Base-by-base conservation (phyloP, 2,797 vertebrate genomes). In the Gallinago solitaria region DNA sequence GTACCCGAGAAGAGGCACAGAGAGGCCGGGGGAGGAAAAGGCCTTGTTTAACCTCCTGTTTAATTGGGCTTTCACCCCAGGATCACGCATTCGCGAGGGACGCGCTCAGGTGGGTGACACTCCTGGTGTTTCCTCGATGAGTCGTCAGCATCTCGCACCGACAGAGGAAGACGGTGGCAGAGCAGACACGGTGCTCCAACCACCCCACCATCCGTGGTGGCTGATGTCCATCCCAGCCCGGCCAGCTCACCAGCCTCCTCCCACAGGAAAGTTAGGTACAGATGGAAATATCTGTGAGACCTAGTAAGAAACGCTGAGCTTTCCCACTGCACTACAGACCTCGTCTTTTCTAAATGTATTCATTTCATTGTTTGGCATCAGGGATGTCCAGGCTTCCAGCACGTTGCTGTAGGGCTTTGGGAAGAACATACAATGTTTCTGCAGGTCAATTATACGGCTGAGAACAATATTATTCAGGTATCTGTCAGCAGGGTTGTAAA, bases 171-270 rank as follows among this genome's bases (percentile, higher is more conserved):
- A n/a, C 1, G 16, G n/a, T 2, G 17, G 43, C 9, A 28, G 27
- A 33, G 41, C 4, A 1, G 64, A 41, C 47, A 5, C 2, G 1
- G 30, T 4, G 2, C 35, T 39, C 3, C 0, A 0, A 14, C 33
- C 54, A 3, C 27, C 1, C 2, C 47, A 2, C 16, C 14, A 11
- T 1, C 11, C 15, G 23, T 7, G 3, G 30, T 2, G 7, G 27
- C n/a, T 15, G 5, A 11, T 0, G 0, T 48, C 70, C 48, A 27
- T 4, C 53, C 57, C 81, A 43, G 17, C 6, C 1, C 70, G 37
- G 45, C 47, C 79, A 19, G 75, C 16, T 57, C 51, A 25, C 28
- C 43, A 33, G 28, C 35, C 77, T 37, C 4, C 57, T 37, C 32
- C 48, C 50, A 57, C 14, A 57, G 37, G 6, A 14, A 87, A 77